These are phyloP conservation scores for Onychostoma macrolepis DNA, from an alignment of 2,113 vertebrate genomes.

Conservation along the genomic window DNA sequence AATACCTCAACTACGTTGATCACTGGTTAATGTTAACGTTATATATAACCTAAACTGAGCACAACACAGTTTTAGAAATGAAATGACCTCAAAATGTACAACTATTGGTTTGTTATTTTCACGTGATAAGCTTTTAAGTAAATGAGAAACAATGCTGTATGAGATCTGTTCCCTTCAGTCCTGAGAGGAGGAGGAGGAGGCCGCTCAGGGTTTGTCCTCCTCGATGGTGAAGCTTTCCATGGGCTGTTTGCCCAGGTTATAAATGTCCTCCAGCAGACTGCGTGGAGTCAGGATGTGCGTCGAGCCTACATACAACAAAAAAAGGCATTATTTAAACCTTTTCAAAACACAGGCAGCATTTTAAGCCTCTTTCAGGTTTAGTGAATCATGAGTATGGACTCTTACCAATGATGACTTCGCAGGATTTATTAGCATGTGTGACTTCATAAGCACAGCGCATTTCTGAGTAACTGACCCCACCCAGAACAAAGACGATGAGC, in stretches of 20 bases:
- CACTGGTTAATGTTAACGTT: not conserved
- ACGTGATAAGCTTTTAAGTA: not conserved
- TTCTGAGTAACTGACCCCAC: conserved; percentile 91
- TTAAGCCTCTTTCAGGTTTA: not conserved
- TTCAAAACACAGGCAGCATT: not conserved
- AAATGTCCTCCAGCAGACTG: conserved; percentile 89
- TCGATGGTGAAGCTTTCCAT: conserved; percentile 82
- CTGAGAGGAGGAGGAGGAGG: not conserved
- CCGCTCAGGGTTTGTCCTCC: conserved; percentile 73
- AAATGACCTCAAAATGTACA: not conserved
- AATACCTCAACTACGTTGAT: not conserved
- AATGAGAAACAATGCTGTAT: not conserved
- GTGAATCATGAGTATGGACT: not conserved
- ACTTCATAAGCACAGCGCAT: conserved; percentile 94
- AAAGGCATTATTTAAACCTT: not conserved
- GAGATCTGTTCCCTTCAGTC: conserved; percentile 64
- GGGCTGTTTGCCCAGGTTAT: conserved; percentile 85
- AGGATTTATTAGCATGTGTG: conserved; percentile 84
- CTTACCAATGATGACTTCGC: conserved; percentile 94
- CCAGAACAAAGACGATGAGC: conserved; percentile 92
- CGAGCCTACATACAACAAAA: conserved; percentile 79
- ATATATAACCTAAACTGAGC: not conserved
- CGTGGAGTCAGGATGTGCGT: conserved; percentile 91
- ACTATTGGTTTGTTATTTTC: not conserved
- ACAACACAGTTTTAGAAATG: not conserved